Conservation (phyloP, 1,140 invertebrate genomes). For the Stratiolaelaps scimitus region DNA sequence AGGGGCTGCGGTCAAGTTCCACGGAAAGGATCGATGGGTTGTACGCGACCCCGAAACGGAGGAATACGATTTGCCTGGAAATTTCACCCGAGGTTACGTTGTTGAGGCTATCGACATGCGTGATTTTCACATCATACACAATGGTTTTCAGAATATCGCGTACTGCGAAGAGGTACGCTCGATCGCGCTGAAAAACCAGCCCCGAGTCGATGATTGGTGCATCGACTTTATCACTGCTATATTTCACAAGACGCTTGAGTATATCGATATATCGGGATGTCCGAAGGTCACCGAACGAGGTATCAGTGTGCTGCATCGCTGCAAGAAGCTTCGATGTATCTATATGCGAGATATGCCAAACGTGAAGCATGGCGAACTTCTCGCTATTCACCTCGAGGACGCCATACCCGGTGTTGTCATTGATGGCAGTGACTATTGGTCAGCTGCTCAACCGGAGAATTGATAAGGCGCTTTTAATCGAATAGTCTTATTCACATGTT, state of each 20-base stretch:
- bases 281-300: conserved; percentile 51
- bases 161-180: conserved; percentile 47
- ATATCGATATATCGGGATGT: conserved; percentile 59
- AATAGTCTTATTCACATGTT: background rate
- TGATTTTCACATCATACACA: conserved; percentile 51
- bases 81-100: conserved; percentile 45
- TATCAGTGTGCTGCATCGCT: conserved; percentile 38
- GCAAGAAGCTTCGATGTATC: background rate
- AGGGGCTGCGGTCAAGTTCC: conserved; percentile 56
- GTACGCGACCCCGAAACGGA: conserved; percentile 32
- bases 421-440: background rate
- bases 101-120: conserved; percentile 56
- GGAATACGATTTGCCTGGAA: conserved; percentile 45
- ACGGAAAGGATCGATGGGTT: conserved; percentile 43
- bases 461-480: background rate
- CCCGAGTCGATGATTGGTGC: conserved; percentile 59
- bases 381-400: conserved; percentile 6
- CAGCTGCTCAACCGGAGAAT: too few relatives aligned
- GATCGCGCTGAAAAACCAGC: conserved; percentile 52
- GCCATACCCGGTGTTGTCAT: background rate
- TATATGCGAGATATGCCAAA: background rate
- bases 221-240: conserved; percentile 51
- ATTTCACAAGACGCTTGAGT: conserved; percentile 49
- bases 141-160: conserved; percentile 54
- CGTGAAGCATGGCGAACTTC: background rate